Percentiles rank a stretch among this genome's conserved stretches.
Evolutionary conservation across 2,113 vertebrate genomes (phyloP).

Genomic region (Macrotus californicus): DNA sequence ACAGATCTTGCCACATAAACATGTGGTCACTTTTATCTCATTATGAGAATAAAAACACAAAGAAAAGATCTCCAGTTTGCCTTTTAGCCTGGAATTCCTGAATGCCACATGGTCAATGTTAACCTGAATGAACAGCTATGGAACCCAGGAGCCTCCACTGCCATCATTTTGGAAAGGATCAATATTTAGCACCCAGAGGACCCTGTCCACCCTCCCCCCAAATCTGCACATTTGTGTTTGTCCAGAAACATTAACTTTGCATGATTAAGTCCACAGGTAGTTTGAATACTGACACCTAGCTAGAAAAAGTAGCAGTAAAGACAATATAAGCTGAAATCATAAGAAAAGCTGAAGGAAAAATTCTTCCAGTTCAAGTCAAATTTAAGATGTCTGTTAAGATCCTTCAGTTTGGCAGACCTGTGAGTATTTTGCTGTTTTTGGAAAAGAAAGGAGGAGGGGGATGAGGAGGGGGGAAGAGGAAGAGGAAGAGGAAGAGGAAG

Average conservation of each 20-base stretch:
- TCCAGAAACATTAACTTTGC: background rate
- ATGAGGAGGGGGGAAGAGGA: too few species aligned
- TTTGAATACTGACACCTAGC: slow-evolving; percentile 18
- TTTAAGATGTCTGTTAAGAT: background rate
- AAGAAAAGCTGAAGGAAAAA: slow-evolving; percentile 30
- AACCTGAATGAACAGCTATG: background rate
- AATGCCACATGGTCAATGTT: background rate
- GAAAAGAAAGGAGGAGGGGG: background rate
- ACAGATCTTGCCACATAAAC: background rate
- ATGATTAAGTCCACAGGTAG: background rate
- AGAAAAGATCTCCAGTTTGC: background rate
- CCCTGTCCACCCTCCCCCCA: background rate
- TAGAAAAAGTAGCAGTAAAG: slow-evolving; percentile 26
- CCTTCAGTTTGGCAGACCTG: background rate
- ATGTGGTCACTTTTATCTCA: background rate
- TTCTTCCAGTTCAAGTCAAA: background rate
- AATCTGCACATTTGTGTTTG: background rate
- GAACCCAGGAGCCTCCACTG: background rate
- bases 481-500: too few species aligned
- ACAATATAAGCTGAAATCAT: background rate
- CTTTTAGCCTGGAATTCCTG: background rate
- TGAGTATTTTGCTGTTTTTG: background rate
- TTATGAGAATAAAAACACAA: background rate
- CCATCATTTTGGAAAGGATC: background rate
- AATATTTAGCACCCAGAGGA: background rate